These are phyloP conservation scores for Drosophila arawakana DNA, from an alignment of 1,140 invertebrate genomes.

Conservation along the genomic window DNA sequence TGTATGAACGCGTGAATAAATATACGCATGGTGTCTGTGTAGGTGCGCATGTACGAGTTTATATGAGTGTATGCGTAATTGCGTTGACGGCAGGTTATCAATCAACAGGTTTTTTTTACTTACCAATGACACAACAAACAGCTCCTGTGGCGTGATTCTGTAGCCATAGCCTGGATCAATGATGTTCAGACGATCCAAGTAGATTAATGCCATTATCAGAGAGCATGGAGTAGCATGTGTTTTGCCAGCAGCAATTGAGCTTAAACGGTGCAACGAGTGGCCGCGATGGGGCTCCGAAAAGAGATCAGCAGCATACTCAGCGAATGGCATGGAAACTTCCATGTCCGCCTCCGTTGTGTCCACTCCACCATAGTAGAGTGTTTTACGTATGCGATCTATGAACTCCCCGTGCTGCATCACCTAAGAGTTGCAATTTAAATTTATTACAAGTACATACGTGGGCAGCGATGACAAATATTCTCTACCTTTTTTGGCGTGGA, in stretches of 20 bases:
- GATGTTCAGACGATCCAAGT: slow-evolving; percentile 92
- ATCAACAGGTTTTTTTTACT: slow-evolving; percentile 76
- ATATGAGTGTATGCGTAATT: slow-evolving; percentile 28
- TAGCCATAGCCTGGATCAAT: slow-evolving; percentile 93
- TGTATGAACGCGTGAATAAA: background rate
- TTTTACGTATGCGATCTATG: slow-evolving; percentile 91
- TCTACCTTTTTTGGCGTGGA: slow-evolving; percentile 56
- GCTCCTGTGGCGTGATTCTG: slow-evolving; percentile 92
- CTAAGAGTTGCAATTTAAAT: slow-evolving; percentile 31
- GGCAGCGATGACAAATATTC: background rate
- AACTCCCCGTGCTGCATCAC: slow-evolving; percentile 88
- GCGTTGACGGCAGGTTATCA: slow-evolving; percentile 44
- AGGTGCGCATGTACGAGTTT: slow-evolving; percentile 4
- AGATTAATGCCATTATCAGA: slow-evolving; percentile 92
- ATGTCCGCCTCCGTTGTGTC: slow-evolving; percentile 88
- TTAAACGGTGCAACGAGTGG: slow-evolving; percentile 91
- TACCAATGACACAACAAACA: slow-evolving; percentile 97
- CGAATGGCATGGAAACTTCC: slow-evolving; percentile 60
- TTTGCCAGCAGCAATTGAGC: slow-evolving; percentile 91
- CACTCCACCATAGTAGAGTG: slow-evolving; percentile 94
- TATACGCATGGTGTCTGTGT: background rate
- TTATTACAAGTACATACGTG: background rate
- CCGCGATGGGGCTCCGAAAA: slow-evolving; percentile 90
- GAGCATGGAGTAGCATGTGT: slow-evolving; percentile 95
- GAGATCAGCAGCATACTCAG: slow-evolving; percentile 93